Conservation (phyloP, 1,140 invertebrate species). For the Triops longicaudatus region DNA sequence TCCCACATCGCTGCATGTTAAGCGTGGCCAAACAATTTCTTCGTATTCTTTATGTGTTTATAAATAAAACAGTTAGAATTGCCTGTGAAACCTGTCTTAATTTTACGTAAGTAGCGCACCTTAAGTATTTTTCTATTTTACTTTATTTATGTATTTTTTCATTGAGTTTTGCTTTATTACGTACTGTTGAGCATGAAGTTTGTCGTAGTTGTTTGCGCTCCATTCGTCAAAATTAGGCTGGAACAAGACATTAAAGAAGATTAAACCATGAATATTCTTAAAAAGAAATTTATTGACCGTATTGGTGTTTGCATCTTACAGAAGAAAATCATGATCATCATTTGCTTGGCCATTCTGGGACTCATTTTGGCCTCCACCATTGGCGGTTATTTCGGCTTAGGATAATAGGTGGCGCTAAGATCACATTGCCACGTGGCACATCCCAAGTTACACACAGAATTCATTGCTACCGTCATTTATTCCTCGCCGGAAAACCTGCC, state of each 20-base stretch:
- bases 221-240: not conserved
- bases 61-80: not conserved
- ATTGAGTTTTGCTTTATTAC: not conserved
- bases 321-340: slow-evolving; percentile 99
- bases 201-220: slow-evolving; percentile 4
- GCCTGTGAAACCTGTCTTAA: not conserved
- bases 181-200: not conserved
- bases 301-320: slow-evolving; percentile 51
- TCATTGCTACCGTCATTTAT: not conserved
- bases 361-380: slow-evolving; percentile 68
- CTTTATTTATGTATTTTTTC: too few relatives aligned
- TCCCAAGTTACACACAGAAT: not conserved
- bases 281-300: not conserved
- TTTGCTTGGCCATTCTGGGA: slow-evolving; percentile 84
- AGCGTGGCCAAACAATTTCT: not conserved
- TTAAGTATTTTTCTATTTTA: too few relatives aligned
- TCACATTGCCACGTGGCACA: not conserved
- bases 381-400: slow-evolving; percentile 55
- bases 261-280: slow-evolving; percentile 1
- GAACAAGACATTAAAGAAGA: not conserved
- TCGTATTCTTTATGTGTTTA: not conserved
- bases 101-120: not conserved
- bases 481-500: not conserved
- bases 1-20: slow-evolving; percentile 13
- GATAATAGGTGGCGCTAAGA: slow-evolving; percentile 27